Percentiles rank a stretch among this genome's conserved stretches.
These are phyloP conservation scores for Pollenia labialis DNA, from an alignment of 2,888 invertebrate genomes.

Conservation along the genomic window DNA sequence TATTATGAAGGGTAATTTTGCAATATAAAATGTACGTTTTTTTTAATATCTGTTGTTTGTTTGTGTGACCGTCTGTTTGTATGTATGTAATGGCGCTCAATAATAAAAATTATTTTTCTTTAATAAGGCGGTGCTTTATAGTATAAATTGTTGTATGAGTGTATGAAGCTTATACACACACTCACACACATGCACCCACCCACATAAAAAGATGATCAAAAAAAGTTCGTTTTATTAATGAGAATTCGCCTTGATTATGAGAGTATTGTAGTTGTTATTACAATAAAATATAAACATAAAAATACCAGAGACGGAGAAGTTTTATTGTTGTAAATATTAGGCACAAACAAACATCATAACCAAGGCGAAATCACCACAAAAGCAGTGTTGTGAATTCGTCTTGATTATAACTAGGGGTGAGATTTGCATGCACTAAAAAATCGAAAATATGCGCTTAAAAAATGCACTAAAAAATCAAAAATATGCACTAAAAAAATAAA, in stretches of 20 bases:
- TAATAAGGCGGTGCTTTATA: constrained; percentile 75
- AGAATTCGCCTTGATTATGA: too few species aligned
- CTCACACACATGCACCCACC: constrained; percentile 64
- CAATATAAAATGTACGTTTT: constrained; percentile 34
- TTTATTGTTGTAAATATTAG: too few species aligned
- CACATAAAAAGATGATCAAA: constrained; percentile 31
- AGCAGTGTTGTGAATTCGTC: too few species aligned
- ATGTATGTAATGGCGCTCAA: constrained; percentile 74
- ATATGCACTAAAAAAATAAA: too few species aligned
- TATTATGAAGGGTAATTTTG: constrained; percentile 52
- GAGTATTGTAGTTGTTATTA: constrained; percentile 26
- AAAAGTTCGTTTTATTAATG: constrained; percentile 39
- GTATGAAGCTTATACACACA: constrained; percentile 5
- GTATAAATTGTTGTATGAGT: too few species aligned
- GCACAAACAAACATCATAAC: too few species aligned
- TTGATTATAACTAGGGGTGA: too few species aligned
- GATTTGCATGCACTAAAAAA: too few species aligned
- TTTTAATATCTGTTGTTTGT: neutral
- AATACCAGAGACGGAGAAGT: too few species aligned
- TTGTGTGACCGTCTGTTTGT: neutral
- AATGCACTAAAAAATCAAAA: too few species aligned
- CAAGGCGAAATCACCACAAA: too few species aligned
- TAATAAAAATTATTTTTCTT: constrained; percentile 80
- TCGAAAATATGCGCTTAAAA: too few species aligned
- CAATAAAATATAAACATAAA: neutral